phyloP scores from a whole-genome alignment of 2,113 vertebrate genomes.

The Willisornis vidua region DNA sequence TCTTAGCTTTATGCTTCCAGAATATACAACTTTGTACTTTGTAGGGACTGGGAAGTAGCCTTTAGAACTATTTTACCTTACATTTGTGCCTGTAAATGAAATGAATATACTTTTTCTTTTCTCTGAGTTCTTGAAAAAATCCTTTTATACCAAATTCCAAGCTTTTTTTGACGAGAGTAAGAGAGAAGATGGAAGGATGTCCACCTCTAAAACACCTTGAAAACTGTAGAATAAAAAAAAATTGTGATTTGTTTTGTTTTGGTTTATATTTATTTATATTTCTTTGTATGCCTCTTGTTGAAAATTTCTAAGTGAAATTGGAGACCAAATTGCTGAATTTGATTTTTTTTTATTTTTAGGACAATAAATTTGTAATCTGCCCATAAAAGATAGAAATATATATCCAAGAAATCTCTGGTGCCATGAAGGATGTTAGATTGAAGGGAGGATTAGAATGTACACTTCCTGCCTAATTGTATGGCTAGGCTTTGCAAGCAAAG shows the following conservation, averaged over 20 bases:
- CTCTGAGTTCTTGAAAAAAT: neutral
- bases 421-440: neutral
- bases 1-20: neutral
- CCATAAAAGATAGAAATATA: neutral
- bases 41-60: neutral
- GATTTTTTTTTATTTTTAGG: neutral
- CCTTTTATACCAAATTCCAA: neutral
- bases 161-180: neutral
- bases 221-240: neutral
- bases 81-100: neutral
- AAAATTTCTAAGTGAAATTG: neutral
- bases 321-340: neutral
- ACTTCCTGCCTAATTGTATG: neutral
- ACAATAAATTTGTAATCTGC: neutral
- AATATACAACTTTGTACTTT: neutral
- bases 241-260: accelerated
- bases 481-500: no score
- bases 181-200: neutral
- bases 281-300: neutral
- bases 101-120: neutral
- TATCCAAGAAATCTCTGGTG: neutral
- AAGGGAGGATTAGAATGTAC: neutral
- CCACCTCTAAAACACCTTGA: neutral
- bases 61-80: neutral
- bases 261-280: neutral